Evolutionary conservation across 2,888 invertebrate genomes (phyloP).

Genomic region (Plagodis dolabraria): DNA sequence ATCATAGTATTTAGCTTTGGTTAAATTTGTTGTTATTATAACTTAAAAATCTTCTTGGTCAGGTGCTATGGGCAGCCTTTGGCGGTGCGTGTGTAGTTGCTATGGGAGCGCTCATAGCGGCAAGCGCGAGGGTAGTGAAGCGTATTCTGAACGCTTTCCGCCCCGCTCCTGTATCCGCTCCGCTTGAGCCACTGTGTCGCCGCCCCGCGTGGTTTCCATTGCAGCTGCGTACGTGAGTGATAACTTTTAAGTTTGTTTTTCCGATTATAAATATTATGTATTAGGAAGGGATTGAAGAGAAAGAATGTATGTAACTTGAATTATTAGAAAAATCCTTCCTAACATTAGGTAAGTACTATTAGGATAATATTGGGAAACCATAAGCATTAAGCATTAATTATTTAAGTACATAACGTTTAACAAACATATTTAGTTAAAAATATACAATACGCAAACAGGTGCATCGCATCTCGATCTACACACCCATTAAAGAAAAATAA

Average conservation of each 20-base stretch:
- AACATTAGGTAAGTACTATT: too few relatives aligned
- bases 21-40: background rate
- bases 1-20: too few relatives aligned
- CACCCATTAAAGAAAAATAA: too few relatives aligned
- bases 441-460: too few relatives aligned
- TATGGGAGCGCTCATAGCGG: conserved; percentile 55
- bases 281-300: background rate
- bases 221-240: conserved; percentile 65
- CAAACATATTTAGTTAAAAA: too few relatives aligned
- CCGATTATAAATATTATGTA: too few relatives aligned
- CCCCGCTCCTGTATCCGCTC: conserved; percentile 59
- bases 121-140: conserved; percentile 63
- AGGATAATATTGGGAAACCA: too few relatives aligned
- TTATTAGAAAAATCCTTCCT: background rate
- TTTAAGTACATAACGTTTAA: too few relatives aligned
- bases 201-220: conserved; percentile 69
- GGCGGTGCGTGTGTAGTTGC: conserved; percentile 61
- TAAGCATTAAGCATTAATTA: too few relatives aligned
- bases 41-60: conserved; percentile 4
- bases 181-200: conserved; percentile 58
- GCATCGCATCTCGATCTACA: too few relatives aligned
- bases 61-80: conserved; percentile 65
- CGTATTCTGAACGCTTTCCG: conserved; percentile 63
- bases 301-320: background rate
- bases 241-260: conserved; percentile 31